These are phyloP conservation scores for Sarcophaga subvicina DNA, from an alignment of 2,888 invertebrate species.

Conservation along the genomic window DNA sequence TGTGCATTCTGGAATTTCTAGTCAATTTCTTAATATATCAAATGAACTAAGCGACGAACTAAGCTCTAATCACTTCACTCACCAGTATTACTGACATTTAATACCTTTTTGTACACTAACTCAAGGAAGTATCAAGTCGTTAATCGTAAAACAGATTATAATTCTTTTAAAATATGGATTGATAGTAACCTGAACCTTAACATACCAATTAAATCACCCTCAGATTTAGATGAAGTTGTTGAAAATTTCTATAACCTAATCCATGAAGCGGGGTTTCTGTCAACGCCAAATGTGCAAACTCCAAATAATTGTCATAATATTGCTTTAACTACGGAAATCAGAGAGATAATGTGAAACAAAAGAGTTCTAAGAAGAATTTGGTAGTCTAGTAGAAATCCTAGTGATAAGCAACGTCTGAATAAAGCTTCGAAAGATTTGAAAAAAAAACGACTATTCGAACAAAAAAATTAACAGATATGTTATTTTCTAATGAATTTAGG, in stretches of 20 bases:
- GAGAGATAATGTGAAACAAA: background rate
- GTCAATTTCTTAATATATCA: background rate
- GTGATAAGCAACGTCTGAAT: constrained; percentile 8
- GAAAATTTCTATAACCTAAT: background rate
- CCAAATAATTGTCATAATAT: background rate
- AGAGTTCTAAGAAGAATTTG: background rate
- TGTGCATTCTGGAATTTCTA: background rate
- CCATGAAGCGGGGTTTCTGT: background rate
- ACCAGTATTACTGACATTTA: too few relatives aligned
- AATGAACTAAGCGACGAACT: background rate
- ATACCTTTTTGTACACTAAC: background rate
- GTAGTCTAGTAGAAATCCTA: constrained; percentile 8
- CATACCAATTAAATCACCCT: background rate
- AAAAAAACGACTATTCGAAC: background rate
- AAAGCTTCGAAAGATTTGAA: background rate
- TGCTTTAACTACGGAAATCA: background rate
- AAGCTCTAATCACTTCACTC: background rate
- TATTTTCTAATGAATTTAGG: background rate
- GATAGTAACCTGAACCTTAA: background rate
- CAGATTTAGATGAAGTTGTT: too few relatives aligned
- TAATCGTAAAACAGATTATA: background rate
- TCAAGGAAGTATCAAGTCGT: background rate
- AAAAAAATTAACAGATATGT: background rate
- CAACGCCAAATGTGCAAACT: background rate
- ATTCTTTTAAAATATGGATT: background rate